Conservation (phyloP, 1,140 invertebrate species). For the Pollicipes pollicipes region DNA sequence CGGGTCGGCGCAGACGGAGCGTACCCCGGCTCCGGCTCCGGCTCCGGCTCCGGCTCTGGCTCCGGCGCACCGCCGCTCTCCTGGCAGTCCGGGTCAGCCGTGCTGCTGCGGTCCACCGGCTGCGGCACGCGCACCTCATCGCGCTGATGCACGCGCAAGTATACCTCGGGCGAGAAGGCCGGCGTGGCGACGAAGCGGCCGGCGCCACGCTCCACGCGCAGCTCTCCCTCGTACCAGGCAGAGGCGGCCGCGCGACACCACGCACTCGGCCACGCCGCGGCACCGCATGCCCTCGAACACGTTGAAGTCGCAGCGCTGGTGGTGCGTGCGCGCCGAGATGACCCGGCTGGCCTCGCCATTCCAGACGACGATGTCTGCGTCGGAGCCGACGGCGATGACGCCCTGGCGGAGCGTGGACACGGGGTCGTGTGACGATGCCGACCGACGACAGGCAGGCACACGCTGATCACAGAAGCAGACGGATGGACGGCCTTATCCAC, state of each 20-base stretch:
- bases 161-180: constrained; percentile 43
- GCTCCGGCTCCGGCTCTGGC: too few species aligned
- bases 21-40: too few species aligned
- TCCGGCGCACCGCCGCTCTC: too few species aligned
- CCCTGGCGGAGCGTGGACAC: constrained; percentile 34
- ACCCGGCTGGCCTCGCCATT: constrained; percentile 63
- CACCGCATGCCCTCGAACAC: constrained; percentile 59
- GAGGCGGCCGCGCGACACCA: constrained; percentile 73
- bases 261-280: constrained; percentile 70
- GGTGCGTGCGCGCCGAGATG: constrained; percentile 80
- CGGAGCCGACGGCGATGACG: constrained; percentile 73
- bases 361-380: constrained; percentile 97
- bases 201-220: constrained; percentile 69
- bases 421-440: too few species aligned
- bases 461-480: too few species aligned
- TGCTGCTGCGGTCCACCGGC: background rate
- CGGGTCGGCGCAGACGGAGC: too few species aligned
- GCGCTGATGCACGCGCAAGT: constrained; percentile 37
- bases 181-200: constrained; percentile 52
- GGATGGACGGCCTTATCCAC: too few species aligned
- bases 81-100: too few species aligned
- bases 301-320: constrained; percentile 88
- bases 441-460: too few species aligned
- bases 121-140: constrained; percentile 23
- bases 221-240: constrained; percentile 74